Evolutionary conservation across 2,888 invertebrate genomes (phyloP).

Genomic region (Acheta domesticus): DNA sequence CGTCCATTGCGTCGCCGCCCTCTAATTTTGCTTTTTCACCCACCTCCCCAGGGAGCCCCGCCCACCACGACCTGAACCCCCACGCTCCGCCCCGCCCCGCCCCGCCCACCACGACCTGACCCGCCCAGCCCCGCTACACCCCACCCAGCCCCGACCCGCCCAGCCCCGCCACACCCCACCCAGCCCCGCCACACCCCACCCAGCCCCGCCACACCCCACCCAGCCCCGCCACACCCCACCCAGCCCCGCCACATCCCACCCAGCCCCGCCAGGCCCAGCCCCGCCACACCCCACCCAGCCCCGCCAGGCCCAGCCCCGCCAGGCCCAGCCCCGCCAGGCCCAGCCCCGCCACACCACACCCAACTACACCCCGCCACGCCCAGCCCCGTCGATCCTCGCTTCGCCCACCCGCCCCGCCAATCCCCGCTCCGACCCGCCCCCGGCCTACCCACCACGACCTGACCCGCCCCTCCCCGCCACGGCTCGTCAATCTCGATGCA

Average conservation of each 20-base stretch:
- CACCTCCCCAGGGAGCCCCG: background rate
- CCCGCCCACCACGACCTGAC: background rate
- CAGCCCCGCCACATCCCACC: background rate
- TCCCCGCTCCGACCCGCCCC: fast-evolving
- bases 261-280: background rate
- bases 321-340: background rate
- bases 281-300: background rate
- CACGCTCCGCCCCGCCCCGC: background rate
- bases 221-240: background rate
- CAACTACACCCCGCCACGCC: fast-evolving
- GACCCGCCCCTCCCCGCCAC: background rate
- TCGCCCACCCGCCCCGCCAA: background rate
- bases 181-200: background rate
- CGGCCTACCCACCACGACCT: no score
- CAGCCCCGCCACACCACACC: background rate
- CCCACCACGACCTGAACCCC: background rate
- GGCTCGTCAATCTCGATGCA: no score
- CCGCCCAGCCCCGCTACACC: background rate
- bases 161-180: background rate
- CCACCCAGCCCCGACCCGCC: no score
- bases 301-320: background rate
- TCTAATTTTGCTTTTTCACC: background rate
- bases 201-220: no score
- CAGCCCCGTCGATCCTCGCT: background rate
- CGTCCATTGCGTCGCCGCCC: background rate